Evolutionary conservation across 2,888 invertebrate species (phyloP).

Genomic region (Ommatoiulus sabulosus): DNA sequence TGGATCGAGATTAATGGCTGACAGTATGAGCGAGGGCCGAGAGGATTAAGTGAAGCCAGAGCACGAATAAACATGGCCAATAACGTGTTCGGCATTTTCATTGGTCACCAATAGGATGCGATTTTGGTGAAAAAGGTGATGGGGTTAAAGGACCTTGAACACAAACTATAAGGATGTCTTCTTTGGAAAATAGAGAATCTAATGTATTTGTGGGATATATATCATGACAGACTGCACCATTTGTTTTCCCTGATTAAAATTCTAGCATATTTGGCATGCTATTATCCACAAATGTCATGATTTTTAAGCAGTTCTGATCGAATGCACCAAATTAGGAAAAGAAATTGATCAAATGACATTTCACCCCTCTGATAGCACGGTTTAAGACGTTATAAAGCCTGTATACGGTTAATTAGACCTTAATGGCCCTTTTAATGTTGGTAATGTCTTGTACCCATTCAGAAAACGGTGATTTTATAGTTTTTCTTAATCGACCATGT

Average conservation of each 20-base stretch:
- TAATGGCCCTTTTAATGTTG: background rate
- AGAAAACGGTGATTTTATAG: background rate
- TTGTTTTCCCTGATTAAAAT: no score
- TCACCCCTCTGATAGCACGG: background rate
- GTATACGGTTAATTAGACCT: background rate
- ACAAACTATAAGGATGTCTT: background rate
- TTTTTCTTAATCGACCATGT: background rate
- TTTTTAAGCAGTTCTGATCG: background rate
- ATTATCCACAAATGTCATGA: no score
- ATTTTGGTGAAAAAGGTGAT: background rate
- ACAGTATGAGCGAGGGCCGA: background rate
- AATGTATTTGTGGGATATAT: background rate
- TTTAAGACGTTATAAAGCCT: background rate
- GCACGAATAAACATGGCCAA: background rate
- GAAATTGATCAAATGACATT: background rate
- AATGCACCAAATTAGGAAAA: background rate
- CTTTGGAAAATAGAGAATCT: background rate
- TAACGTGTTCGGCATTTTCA: background rate
- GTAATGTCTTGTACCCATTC: background rate
- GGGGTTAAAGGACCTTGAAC: background rate
- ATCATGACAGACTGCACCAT: background rate
- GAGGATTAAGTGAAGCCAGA: background rate
- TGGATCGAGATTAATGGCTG: background rate
- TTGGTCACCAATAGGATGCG: background rate
- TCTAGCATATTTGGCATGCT: no score